These are phyloP conservation scores for Eurystomus glaucurus DNA, from an alignment of 2,797 vertebrate genomes.

Conservation along the genomic window DNA sequence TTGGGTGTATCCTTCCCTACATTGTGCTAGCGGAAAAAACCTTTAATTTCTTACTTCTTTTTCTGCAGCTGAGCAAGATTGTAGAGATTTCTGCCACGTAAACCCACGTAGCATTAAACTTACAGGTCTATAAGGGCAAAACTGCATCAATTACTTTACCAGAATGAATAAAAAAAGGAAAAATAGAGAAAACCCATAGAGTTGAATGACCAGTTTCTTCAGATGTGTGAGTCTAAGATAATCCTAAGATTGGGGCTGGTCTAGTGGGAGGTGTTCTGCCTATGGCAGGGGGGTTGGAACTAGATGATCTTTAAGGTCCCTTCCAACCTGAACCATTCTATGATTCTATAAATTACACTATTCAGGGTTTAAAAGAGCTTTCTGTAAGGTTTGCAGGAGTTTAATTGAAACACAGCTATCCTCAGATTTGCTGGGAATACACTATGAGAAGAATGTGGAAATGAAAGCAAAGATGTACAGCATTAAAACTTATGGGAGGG, in stretches of 20 bases:
- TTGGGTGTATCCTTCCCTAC: slow-evolving; percentile 53
- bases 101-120: slow-evolving; percentile 1
- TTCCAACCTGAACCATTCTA: no score
- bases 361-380: slow-evolving; percentile 42
- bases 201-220: slow-evolving; percentile 26
- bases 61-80: background rate
- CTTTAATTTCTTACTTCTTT: slow-evolving; percentile 30
- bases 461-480: slow-evolving; percentile 62
- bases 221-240: background rate
- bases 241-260: no score
- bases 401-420: slow-evolving; percentile 55
- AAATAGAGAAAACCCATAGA: slow-evolving; percentile 26
- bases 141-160: slow-evolving; percentile 4
- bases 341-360: background rate
- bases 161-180: background rate
- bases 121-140: background rate
- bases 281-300: no score
- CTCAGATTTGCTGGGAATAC: slow-evolving; percentile 47
- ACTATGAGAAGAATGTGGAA: slow-evolving; percentile 47
- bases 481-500: slow-evolving; percentile 10
- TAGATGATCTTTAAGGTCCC: no score
- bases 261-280: no score
- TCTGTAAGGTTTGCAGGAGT: slow-evolving; percentile 27
- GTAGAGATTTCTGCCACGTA: slow-evolving; percentile 25
- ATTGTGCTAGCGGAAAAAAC: slow-evolving; percentile 26